A percentile compares a stretch with the other conserved stretches of the same genome.
These are phyloP conservation scores for Zaprionus kolodkinae DNA, from an alignment of 1,140 invertebrate genomes.

Conservation along the genomic window DNA sequence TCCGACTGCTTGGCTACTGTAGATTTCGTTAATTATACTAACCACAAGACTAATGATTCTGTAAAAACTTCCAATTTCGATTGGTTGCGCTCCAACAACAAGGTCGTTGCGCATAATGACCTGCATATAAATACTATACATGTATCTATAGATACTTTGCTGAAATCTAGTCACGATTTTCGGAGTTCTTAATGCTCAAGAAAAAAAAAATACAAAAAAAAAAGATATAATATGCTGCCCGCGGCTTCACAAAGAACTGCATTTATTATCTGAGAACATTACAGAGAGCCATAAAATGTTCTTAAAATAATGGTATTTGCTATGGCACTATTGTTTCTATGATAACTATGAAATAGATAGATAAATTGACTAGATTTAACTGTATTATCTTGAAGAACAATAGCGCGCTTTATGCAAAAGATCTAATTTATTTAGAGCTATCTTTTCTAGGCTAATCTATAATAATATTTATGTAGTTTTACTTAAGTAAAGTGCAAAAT, in stretches of 20 bases:
- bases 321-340: no score
- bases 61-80: slow-evolving; percentile 52
- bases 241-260: slow-evolving; percentile 14
- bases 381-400: no score
- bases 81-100: slow-evolving; percentile 43
- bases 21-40: slow-evolving; percentile 53
- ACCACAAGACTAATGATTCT: slow-evolving; percentile 61
- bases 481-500: no score
- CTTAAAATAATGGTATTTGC: background rate
- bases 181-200: background rate
- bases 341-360: no score
- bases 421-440: no score
- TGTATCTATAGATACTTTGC: slow-evolving; percentile 26
- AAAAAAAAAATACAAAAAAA: background rate
- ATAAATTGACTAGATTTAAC: no score
- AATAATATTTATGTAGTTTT: no score
- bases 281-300: background rate
- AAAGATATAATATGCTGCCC: background rate
- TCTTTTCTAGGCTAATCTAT: no score
- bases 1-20: slow-evolving; percentile 36
- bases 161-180: slow-evolving; percentile 59
- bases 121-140: slow-evolving; percentile 39
- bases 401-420: no score
- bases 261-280: background rate
- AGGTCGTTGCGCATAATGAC: slow-evolving; percentile 67